Evolutionary conservation across 2,113 vertebrate genomes (phyloP), one percentile per base, ranked within the genome.

Genomic region (Embiotoca jacksoni): DNA sequence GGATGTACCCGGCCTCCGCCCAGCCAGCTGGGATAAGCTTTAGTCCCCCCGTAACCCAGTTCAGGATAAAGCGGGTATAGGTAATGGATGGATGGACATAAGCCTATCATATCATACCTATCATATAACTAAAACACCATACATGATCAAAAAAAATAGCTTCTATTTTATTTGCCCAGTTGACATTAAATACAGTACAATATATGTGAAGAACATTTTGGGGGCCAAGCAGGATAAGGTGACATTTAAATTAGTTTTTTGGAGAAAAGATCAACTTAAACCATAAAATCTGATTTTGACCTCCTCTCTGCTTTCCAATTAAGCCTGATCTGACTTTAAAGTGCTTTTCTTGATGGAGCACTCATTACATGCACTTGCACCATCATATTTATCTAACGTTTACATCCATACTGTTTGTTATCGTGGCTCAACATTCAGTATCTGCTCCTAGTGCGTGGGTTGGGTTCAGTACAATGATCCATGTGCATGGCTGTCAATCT

Each of bases 361-460:
- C 56, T 50, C 46, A n/a, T 69, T 60, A 52, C 69, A 65, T 23
- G 23, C 10, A 49, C 65, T 70, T 75, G 55, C 35, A 71, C 60
- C 56, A 57, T 72, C 36, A 7, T 11, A 53, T 44, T 33, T 37
- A 75, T 83, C 58, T 36, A 50, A 52, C 9, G 44, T 60, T 66
- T 15, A 60, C 32, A 60, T 75, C 10, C 37, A 36, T 65, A 65
- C 37, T 76, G 32, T 73, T 80, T 57, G 41, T 75, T 63, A 81
- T 81, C 72, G 59, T 32, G 37, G 23, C n/a, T n/a, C 8, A 3
- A 3, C 3, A 11, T 23, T 23, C 23, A 23, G 23, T 23, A 60
- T 60, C 35, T 67, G 33, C 54, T 31, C 13, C 23, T 46, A 44
- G 31, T 16, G 31, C 59, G 69, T 57, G 69, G 53, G 32, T 32